phyloP scores from a whole-genome alignment of 2,888 invertebrate genomes.

The Gonocerus acuteangulatus region DNA sequence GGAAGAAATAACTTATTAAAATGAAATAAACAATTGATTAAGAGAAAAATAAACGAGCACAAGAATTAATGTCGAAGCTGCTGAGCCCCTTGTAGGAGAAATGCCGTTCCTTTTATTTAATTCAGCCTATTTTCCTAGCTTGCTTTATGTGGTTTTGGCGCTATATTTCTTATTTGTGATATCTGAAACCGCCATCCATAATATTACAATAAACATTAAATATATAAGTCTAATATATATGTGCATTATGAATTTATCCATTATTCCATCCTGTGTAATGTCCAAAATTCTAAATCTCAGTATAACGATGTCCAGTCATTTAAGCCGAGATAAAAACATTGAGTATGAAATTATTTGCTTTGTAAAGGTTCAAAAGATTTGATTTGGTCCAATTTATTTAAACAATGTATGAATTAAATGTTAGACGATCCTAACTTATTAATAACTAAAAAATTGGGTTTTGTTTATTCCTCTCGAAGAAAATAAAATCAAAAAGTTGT shows the following conservation, averaged over 20 bases:
- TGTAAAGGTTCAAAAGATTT: no score
- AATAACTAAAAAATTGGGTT: no score
- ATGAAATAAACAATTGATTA: no score
- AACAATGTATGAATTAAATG: no score
- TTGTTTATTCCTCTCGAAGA: no score
- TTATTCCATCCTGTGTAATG: conserved; percentile 24
- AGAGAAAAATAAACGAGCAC: background rate
- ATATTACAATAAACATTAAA: conserved; percentile 9
- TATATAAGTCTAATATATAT: background rate
- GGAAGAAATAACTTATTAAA: no score
- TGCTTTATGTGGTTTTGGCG: conserved; percentile 17
- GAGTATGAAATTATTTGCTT: background rate
- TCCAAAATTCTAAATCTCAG: conserved; percentile 20
- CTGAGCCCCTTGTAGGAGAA: conserved; percentile 1
- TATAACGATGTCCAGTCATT: conserved; percentile 11
- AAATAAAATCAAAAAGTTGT: no score
- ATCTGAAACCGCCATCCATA: conserved; percentile 17
- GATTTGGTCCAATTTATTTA: no score
- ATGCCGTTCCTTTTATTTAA: background rate
- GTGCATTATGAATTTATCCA: conserved; percentile 2
- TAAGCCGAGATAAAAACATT: background rate
- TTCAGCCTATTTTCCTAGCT: conserved; percentile 13
- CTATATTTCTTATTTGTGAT: conserved; percentile 17
- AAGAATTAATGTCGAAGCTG: conserved; percentile 15
- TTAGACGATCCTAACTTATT: no score